phyloP scores from a whole-genome alignment of 2,888 invertebrate species.

The Abrostola triplasia region DNA sequence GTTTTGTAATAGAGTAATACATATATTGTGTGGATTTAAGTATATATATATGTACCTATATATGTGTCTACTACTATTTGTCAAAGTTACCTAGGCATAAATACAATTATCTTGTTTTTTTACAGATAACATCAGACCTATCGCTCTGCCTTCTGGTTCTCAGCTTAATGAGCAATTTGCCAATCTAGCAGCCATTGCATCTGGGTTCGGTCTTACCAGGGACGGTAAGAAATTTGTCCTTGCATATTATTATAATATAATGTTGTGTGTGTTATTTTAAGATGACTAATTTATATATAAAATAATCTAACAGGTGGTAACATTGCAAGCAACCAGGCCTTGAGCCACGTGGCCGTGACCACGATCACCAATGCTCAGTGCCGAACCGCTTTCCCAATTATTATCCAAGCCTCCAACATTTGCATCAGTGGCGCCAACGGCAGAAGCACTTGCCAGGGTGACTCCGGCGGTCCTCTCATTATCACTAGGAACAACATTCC shows the following conservation, averaged over 20 bases:
- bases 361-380: constrained; percentile 67
- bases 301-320: neutral
- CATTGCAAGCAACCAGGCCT: constrained; percentile 37
- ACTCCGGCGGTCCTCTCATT: constrained; percentile 77
- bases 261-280: constrained; percentile 1
- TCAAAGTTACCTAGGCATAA: too few relatives aligned
- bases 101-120: constrained; percentile 4
- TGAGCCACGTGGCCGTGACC: constrained; percentile 61
- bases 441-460: constrained; percentile 66
- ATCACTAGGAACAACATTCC: constrained; percentile 51
- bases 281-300: neutral
- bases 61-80: too few relatives aligned
- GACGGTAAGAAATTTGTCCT: constrained; percentile 47
- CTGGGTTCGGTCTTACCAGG: constrained; percentile 64
- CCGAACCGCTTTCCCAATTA: constrained; percentile 54
- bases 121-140: constrained; percentile 54
- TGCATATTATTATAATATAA: constrained; percentile 1
- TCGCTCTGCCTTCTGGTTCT: constrained; percentile 56
- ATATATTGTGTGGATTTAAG: too few relatives aligned
- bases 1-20: too few relatives aligned
- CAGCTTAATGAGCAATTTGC: constrained; percentile 55
- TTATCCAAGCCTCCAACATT: constrained; percentile 64
- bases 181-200: constrained; percentile 58
- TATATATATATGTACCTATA: too few relatives aligned
- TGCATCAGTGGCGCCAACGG: constrained; percentile 67